Evolutionary conservation across 2,797 vertebrate species (phyloP), one percentile per base, ranked within the genome.

Genomic region (Hydrolagus colliei): DNA sequence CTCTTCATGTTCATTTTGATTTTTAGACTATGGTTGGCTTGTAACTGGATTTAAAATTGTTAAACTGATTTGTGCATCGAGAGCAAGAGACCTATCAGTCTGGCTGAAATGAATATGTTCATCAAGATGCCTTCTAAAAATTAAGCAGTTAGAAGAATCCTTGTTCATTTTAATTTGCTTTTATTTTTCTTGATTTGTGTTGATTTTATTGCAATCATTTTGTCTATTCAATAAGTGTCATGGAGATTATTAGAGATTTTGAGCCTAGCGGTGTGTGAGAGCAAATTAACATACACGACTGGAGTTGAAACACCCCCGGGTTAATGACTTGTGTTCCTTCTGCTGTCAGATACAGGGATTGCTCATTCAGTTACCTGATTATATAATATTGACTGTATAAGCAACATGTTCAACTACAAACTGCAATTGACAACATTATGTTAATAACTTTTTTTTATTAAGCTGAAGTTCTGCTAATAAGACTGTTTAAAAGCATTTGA

Each of bases 231-330:
- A 14, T 73, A 6, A 71, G 18, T 61, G 18, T 11, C 22, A 61
- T 10, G 22, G 52, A 85, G 20, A 73, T 16, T 68, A 67, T 72
- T 35, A 16, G 35, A 85, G 82, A 85, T 73, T 20, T 27, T 85
- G 27, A 22, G 62, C 9, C 41, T 84, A 8, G 20, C 72, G 35
- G 75, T 62, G 20, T 78, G 41, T 18, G 74, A 52, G 16, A 76
- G 32, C 41, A 8, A 79, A 79, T 63, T 79, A 63, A 63, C n/a
- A 63, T 79, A 13, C 32, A 12, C 52, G 61, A 77, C 9, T 63
- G 20, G 63, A 79, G 52, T 20, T 77, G 52, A 59, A 41, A 8
- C 52, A 77, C 2, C 20, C 41, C 52, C 52, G 75, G 75, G 41
- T 77, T 52, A 77, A 20, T 9, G 59, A 13, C 11, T 2, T 63